Conservation (phyloP, 2,113 vertebrate genomes). For the Ivindomyrus marchei region DNA sequence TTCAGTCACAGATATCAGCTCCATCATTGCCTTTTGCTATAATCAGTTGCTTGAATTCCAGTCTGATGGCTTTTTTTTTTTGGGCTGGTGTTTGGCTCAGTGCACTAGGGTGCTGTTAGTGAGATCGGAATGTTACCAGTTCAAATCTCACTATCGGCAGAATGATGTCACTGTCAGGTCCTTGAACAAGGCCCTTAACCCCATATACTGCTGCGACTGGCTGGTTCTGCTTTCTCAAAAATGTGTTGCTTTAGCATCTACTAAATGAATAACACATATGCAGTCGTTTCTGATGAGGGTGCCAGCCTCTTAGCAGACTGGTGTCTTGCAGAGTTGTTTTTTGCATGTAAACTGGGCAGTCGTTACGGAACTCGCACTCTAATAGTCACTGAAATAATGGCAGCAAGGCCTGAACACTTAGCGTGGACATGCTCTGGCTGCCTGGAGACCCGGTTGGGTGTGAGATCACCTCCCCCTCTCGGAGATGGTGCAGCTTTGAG, state of each 20-base stretch:
- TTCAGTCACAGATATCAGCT: background rate
- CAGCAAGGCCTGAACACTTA: background rate
- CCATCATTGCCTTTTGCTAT: background rate
- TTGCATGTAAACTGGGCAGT: background rate
- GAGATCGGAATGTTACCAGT: background rate
- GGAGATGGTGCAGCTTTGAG: background rate
- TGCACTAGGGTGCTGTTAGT: background rate
- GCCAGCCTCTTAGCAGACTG: background rate
- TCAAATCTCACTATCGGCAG: background rate
- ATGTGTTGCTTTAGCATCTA: background rate
- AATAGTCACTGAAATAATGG: background rate
- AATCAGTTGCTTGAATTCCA: background rate
- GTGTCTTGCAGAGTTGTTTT: background rate
- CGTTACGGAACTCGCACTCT: background rate
- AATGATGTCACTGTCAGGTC: background rate
- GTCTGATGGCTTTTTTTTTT: background rate
- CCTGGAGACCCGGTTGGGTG: background rate
- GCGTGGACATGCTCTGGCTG: background rate
- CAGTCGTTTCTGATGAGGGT: background rate
- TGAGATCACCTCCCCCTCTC: background rate
- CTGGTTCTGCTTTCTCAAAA: background rate
- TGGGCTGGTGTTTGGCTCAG: background rate
- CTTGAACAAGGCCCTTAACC: background rate
- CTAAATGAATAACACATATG: background rate
- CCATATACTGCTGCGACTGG: background rate